Base-by-base conservation (phyloP, 2,113 vertebrate genomes). In the Lota lota region DNA sequence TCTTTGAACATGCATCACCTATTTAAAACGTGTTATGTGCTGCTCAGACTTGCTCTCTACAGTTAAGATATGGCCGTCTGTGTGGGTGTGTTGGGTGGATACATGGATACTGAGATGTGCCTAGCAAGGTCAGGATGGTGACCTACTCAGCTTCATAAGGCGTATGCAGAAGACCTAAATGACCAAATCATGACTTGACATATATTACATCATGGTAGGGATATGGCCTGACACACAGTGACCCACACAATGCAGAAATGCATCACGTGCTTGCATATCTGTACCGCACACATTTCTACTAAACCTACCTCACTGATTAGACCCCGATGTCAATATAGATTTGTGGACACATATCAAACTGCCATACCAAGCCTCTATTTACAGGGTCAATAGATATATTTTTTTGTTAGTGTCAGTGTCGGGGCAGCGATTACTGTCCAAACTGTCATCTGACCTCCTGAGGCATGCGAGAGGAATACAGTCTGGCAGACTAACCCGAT, bases 91-190 rank as follows among this genome's bases (percentile, higher is more conserved):
- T 73, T 21, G 77, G 72, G 80, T 80, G 63, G 67, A 72, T 66
- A 83, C 7, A 79, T 73, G 82, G 74, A 87, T 82, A 74, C 72
- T 69, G 68, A 68, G 72, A 75, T 74, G 20, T 16, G 67, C 75
- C 75, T 63, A 1, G 67, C 76, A 84, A 84, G 83, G 83, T 87
- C 86, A 82, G 74, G 72, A 73, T 74, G 67, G 28, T 66, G 73
- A 22, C 82, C 20, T 21, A 5, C 4, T 47, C 40, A 47, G 40
- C 40, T 47, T 47, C 40, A 14, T 47, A 8, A 47, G 40, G 10
- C 4, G 28, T 33, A 33, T 33, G 28, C 7, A 6, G 4, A 5
- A 33, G 28, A 33, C 28, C 28, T 33, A 33, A 4, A 33, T 33
- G 28, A 33, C 28, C 28, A 4, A 33, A 33, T 33, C 28, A 33